These are phyloP conservation scores for Chironomus riparius DNA, from an alignment of 2,888 invertebrate species.

Conservation along the genomic window DNA sequence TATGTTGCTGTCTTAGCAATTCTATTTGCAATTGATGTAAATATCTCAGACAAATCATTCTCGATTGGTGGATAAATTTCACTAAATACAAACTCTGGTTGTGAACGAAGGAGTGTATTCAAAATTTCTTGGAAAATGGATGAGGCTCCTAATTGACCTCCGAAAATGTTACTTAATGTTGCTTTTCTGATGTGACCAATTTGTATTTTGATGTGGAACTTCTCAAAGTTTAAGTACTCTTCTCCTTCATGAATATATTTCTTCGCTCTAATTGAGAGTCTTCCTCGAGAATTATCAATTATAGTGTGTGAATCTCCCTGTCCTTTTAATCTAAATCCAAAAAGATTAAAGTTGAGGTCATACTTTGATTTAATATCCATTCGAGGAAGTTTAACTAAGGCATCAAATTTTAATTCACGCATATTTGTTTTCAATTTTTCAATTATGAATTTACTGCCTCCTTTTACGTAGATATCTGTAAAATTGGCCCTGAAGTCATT, in stretches of 20 bases:
- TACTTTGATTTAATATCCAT: neutral
- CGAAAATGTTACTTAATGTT: neutral
- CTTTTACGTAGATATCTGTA: neutral
- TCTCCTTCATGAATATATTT: neutral
- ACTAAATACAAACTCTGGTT: neutral
- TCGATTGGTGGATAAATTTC: slow-evolving; percentile 12
- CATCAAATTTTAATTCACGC: neutral
- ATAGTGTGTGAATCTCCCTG: neutral
- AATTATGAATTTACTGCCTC: neutral
- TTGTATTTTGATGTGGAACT: neutral
- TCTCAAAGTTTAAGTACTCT: slow-evolving; percentile 6
- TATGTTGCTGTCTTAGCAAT: neutral
- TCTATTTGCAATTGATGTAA: slow-evolving; percentile 11
- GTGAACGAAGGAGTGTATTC: neutral
- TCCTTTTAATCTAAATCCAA: neutral
- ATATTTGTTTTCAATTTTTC: slow-evolving; percentile 11
- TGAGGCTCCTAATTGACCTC: neutral
- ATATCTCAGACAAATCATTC: neutral
- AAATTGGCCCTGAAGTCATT: neutral
- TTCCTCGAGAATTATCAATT: neutral
- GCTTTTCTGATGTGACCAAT: neutral
- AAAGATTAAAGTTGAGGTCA: neutral
- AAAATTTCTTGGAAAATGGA: neutral
- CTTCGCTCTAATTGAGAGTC: neutral
- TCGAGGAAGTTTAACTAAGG: neutral